Evolutionary conservation across 2,888 invertebrate species (phyloP), one percentile per base, ranked within the genome.

Genomic region (Lycocerus yunnanus): DNA sequence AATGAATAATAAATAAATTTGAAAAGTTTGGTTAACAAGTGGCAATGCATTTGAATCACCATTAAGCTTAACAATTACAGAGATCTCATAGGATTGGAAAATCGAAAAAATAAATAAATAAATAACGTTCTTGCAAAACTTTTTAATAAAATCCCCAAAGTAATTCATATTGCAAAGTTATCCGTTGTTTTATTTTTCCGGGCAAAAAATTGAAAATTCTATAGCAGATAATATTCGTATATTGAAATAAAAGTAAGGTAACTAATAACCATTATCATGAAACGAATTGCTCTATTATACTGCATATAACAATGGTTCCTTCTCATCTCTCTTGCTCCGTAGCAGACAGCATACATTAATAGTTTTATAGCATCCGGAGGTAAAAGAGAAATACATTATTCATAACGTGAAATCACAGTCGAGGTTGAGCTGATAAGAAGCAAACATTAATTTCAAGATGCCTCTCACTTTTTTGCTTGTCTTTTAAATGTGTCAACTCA

Each of bases 281-380:
- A 66, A 66, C 71, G 66, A 71, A 71, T 71, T 66, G 71, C 66
- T 71, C 71, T 71, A 71, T 71, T 71, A 58, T 65, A 43, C 58
- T 71, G 65, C 71, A 66, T 66, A 71, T 66, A 66, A 27, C 27
- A 66, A 66, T 66, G 66, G 27, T 21, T 66, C 66, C 66, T 66
- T 66, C 24, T 27, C 66, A 66, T 66, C 27, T 63, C 61, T 63
- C 61, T 66, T 66, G 11, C 24, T 21, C 66, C 20, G 66, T 67
- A 24, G 20, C 71, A 74, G 71, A 74, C 71, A 71, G 71, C 69
- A 68, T 69, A 71, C 71, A 71, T 74, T 74, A 74, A 74, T 74
- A 74, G 71, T 74, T 74, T 74, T 71, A 74, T 71, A 71, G 71
- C 71, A 74, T 74, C 74, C 74, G 74, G 74, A 71, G 74, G 71